A percentile compares a stretch with the other conserved stretches of the same genome.
Conservation (phyloP, 2,113 vertebrate genomes). For the Leucoraja erinaceus region DNA sequence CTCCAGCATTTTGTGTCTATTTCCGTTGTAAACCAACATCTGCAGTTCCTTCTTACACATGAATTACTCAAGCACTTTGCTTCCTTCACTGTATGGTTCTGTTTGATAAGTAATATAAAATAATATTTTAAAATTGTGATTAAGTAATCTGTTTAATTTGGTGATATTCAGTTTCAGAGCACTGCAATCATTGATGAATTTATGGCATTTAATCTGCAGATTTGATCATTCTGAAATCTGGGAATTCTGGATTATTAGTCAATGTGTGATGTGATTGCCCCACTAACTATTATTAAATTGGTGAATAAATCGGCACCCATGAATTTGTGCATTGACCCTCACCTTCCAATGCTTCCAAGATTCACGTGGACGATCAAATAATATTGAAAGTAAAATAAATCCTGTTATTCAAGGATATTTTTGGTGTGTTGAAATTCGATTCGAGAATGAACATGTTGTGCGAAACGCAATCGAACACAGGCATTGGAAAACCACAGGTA, state of each 20-base stretch:
- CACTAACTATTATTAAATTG: not conserved
- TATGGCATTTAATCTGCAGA: not conserved
- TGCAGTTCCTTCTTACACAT: too few species aligned
- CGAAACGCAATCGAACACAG: not conserved
- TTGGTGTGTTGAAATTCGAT: not conserved
- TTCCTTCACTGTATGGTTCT: too few species aligned
- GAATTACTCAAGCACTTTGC: too few species aligned
- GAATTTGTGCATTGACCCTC: too few species aligned
- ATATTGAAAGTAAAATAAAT: conserved; percentile 1
- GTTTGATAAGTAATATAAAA: not conserved
- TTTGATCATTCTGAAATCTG: not conserved
- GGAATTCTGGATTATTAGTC: not conserved
- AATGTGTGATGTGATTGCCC: too few species aligned
- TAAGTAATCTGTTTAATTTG: not conserved
- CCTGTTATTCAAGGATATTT: not conserved
- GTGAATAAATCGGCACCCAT: not conserved
- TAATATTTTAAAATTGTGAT: not conserved
- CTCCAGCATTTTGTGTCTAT: too few species aligned
- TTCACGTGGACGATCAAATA: too few species aligned
- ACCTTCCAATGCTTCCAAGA: too few species aligned
- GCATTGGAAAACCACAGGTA: not conserved
- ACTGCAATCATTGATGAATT: not conserved
- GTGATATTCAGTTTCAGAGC: not conserved
- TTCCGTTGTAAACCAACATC: too few species aligned
- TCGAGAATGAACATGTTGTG: not conserved